Base-by-base conservation (phyloP, 2,888 invertebrate genomes). In the Exocentrus adspersus region DNA sequence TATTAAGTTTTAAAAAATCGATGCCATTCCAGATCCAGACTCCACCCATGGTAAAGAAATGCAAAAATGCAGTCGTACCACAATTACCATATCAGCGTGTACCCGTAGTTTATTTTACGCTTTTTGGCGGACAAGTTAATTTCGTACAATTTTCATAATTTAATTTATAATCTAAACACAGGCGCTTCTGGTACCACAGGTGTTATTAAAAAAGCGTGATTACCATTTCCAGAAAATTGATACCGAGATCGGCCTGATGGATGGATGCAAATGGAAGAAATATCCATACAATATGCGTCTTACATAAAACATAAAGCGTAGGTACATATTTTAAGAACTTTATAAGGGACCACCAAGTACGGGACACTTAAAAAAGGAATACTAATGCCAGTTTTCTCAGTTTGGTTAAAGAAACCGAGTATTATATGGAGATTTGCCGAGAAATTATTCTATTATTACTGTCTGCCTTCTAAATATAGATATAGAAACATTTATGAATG, bases 401-500 rank as follows among this genome's bases (percentile, higher is more conserved):
- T 59, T 63, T 50, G 59, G 63, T 42, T 54, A 60, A 54, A 52
- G 50, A 53, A 45, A 48, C 54, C 37, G 37, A 32, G 43, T 24
- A 63, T 59, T 63, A 59, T 59, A 63, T 63, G 63, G 48, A 54
- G 30, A 63, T 59, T 45, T 30, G 10, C 42, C 21, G 20, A 16
- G 54, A 24, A 54, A 63, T 59, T 63, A 63, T 63, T 60, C 63
- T 50, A 59, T 59, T 63, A 43, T 63, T 48, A 54, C 51, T 63
- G 58, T 58, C 58, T 53, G 58, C 10, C 42, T 42, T 63, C 63
- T 54, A 54, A 50, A 63, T 63, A 48, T 43, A 59, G 63, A 48
- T 43, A 20, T 54, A 28, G 45, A 30, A 45, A 12, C 37, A 17
- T 45, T 46, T 53, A 60, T 60, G 60, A 60, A 60, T 60, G 53